These are phyloP conservation scores for Yponomeuta cagnagella DNA, from an alignment of 2,888 invertebrate species.

Conservation along the genomic window DNA sequence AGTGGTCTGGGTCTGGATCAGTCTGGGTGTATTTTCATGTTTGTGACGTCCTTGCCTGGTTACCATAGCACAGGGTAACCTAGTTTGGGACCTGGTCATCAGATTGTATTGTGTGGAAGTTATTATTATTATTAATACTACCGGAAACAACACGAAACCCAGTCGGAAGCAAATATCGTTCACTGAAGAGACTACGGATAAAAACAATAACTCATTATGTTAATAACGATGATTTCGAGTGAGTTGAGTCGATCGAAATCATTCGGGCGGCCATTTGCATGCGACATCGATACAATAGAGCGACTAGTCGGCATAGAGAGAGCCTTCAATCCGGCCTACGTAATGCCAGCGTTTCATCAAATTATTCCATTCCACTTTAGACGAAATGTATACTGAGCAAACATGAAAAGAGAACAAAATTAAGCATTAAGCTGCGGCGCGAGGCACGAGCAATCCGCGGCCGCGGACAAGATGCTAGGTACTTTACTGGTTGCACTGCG, in stretches of 20 bases:
- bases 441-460: constrained; percentile 24
- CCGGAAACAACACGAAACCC: not conserved
- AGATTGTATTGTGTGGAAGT: no score
- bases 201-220: constrained; percentile 21
- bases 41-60: no score
- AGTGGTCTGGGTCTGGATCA: no score
- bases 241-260: constrained; percentile 32
- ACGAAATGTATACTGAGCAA: constrained; percentile 71
- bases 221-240: constrained; percentile 40
- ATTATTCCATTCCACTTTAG: constrained; percentile 70
- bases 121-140: not conserved
- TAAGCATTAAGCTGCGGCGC: constrained; percentile 46
- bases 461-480: constrained; percentile 22
- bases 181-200: not conserved
- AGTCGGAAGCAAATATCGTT: not conserved
- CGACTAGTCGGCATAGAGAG: constrained; percentile 8
- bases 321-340: constrained; percentile 30
- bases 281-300: constrained; percentile 31
- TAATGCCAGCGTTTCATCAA: constrained; percentile 53
- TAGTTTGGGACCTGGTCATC: no score
- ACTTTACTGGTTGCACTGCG: not conserved
- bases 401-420: constrained; percentile 73
- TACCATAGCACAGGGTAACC: no score
- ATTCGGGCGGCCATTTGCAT: constrained; percentile 37
- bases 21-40: no score